A percentile compares a stretch with the other conserved stretches of the same genome.
These are phyloP conservation scores for Melanostigma gelatinosum DNA, from an alignment of 2,113 vertebrate species.

Conservation along the genomic window DNA sequence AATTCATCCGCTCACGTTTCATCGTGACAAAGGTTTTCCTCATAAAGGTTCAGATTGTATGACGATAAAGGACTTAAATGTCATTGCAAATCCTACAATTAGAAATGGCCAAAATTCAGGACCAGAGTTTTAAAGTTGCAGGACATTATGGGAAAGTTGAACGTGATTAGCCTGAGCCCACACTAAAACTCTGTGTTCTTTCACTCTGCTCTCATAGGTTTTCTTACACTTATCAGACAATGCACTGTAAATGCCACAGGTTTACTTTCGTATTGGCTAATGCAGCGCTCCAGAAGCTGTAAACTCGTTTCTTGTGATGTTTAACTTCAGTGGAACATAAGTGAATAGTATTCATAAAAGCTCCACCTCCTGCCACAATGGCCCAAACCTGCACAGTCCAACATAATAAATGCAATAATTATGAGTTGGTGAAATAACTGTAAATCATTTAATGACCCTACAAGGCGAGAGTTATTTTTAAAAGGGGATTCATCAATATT, in stretches of 20 bases:
- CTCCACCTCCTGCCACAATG: slow-evolving; percentile 57
- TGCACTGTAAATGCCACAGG: slow-evolving; percentile 2
- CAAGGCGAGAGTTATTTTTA: slow-evolving; percentile 83
- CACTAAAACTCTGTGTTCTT: slow-evolving; percentile 19
- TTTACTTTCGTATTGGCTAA: slow-evolving; percentile 34
- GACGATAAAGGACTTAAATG: slow-evolving; percentile 59
- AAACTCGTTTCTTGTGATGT: slow-evolving; percentile 40
- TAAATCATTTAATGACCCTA: slow-evolving; percentile 84
- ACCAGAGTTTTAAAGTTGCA: slow-evolving; percentile 21
- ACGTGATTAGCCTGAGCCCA: slow-evolving; percentile 1
- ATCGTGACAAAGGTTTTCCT: slow-evolving; percentile 51
- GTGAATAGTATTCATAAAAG: slow-evolving; percentile 31
- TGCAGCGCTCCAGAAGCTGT: slow-evolving; percentile 30
- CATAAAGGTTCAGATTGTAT: slow-evolving; percentile 44
- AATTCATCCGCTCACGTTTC: slow-evolving; percentile 68
- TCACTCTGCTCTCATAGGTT: slow-evolving; percentile 2
- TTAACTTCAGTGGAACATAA: slow-evolving; percentile 37
- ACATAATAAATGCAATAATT: slow-evolving; percentile 83
- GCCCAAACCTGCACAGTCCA: slow-evolving; percentile 57
- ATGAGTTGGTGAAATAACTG: slow-evolving; percentile 80
- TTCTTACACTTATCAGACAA: slow-evolving; percentile 19
- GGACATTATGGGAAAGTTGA: slow-evolving; percentile 37
- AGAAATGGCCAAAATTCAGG: slow-evolving; percentile 44
- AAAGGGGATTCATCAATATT: slow-evolving; percentile 84
- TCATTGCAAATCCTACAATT: slow-evolving; percentile 60